Conservation (phyloP, 2,888 invertebrate genomes). For the Pseudoips prasinana region DNA sequence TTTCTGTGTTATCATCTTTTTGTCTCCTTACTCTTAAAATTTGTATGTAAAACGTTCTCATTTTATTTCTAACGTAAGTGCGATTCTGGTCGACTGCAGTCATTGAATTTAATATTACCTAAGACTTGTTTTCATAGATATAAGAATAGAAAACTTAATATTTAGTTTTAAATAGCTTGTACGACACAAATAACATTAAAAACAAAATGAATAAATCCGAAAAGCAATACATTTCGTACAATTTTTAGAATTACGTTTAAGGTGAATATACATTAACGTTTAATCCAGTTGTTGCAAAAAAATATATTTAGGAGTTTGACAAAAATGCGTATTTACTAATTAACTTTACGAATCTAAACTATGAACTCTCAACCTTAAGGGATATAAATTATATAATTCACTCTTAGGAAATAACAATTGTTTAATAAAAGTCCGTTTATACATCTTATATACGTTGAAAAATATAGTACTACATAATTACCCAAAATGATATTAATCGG, state of each 20-base stretch:
- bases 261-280: slow-evolving; percentile 29
- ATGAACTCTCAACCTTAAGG: slow-evolving; percentile 9
- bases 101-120: slow-evolving; percentile 2
- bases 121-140: slow-evolving; percentile 16
- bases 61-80: no score
- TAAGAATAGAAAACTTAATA: no score
- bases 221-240: slow-evolving; percentile 37
- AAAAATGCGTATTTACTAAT: slow-evolving; percentile 28
- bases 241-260: slow-evolving; percentile 29
- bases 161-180: slow-evolving; percentile 9
- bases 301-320: slow-evolving; percentile 12
- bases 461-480: no score
- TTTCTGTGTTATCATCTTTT: no score
- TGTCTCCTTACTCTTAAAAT: no score
- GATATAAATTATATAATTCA: no score
- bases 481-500: no score
- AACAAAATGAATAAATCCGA: slow-evolving; percentile 17
- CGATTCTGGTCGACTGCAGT: no score
- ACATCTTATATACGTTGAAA: no score
- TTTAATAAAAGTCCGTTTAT: no score
- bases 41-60: no score
- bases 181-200: slow-evolving; percentile 10
- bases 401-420: no score
- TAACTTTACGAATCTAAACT: slow-evolving; percentile 16
- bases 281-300: slow-evolving; percentile 25